Base-by-base conservation (phyloP, 1,140 invertebrate genomes). In the Leptinotarsa defecta region DNA sequence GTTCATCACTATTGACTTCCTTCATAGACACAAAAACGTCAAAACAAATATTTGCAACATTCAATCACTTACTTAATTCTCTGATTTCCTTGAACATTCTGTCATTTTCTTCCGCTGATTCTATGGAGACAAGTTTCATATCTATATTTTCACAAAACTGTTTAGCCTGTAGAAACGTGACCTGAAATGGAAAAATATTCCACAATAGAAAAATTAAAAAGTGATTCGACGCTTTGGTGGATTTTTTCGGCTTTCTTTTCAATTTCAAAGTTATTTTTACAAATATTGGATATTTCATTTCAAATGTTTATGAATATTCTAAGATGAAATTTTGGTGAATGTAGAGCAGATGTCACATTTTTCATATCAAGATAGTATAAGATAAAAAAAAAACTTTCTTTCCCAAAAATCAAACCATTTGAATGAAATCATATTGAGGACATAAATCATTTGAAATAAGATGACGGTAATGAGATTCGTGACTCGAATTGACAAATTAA, bases 11-110 rank as follows among this genome's bases (percentile, higher is more conserved):
- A 6, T 5, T 27, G 24, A 65, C 15, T 27, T 65, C n/a, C 5
- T 67, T 5, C 34, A 43, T 43, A 43, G 27, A 24, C 0, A 0
- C 4, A 20, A 11, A 67, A 67, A 15, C 17, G 15, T 6, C 1
- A 34, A 6, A 24, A 20, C 4, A 24, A 34, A 15, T 0, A 67
- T 15, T 20, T 24, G 27, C 22, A 11, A 67, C 13, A 70, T 48
- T 20, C 19, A 70, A 34, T 52, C 48, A 70, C 68, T 49, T 49
- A 70, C 68, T 70, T 1, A 48, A 20, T n/a, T 70, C 68, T 13
- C 68, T 70, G 48, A 70, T 20, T 48, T 70, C 19, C 17, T 48
- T 70, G 48, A n/a, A 70, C n/a, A 70, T 48, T 22, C 68, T 70
- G 19, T 49, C 24, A 70, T 70, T 70, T 49, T 70, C 68, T 19